Base-by-base conservation (phyloP, 2,888 invertebrate species). In the Pandemis corylana region DNA sequence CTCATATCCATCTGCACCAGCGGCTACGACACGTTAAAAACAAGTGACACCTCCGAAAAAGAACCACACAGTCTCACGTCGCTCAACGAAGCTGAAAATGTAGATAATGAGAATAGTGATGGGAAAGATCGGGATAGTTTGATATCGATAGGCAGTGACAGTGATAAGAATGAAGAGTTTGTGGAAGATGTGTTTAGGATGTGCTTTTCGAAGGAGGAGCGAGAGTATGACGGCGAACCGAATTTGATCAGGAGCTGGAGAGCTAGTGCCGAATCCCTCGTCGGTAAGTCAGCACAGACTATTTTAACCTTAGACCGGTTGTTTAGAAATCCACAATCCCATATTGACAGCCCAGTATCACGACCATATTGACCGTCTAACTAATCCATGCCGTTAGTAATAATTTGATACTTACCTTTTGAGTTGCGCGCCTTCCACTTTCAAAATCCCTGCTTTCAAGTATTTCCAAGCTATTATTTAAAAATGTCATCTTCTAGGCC, bases 141-240 rank as follows among this genome's bases (percentile, higher is more conserved):
- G 59, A 95, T 96, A 77, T 97, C 97, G 13, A 93, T 96, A 1
- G 94, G 95, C 2, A 96, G 96, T 36, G 95, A 95, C 0, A 95
- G 93, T 49, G 89, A 91, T 3, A 91, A 94, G 0, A 83, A 87
- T 76, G 91, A 93, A 61, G 92, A 90, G 0, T 93, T 88, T 77
- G 89, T 91, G 1, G 92, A 94, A 77, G 91, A 94, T 51, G 80
- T 87, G 73, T 94, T 95, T 72, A 91, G 90, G 81, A 94, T 93
- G 83, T 91, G 86, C 76, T 89, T 95, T 51, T 88, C 86, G 64
- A 92, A 93, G 56, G 88, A 89, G 42, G 89, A 81, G 42, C 88
- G 86, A 73, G 92, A 87, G 41, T 89, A 82, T 72, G 88, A 90
- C 0, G 76, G 72, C 0, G 93, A 90, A 51, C 80, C 85, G 75